Evolutionary conservation across 2,888 invertebrate genomes (phyloP).

Genomic region (Entomobrya multifasciata): DNA sequence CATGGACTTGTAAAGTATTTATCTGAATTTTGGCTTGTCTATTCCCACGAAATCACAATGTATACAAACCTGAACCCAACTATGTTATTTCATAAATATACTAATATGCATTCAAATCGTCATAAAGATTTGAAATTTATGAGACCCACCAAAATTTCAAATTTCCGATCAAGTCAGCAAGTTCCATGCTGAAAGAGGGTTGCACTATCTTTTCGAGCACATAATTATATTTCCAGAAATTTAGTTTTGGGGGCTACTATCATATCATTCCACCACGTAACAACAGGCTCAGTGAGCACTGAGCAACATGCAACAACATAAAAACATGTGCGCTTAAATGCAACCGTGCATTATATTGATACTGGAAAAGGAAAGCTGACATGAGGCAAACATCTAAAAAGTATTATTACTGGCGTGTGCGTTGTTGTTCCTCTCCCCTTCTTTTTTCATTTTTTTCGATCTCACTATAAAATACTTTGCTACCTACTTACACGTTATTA

Average conservation of each 20-base stretch:
- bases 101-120: conserved; percentile 25
- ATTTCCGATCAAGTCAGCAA: conserved; percentile 63
- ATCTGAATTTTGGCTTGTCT: conserved; percentile 45
- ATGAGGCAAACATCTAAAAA: neutral
- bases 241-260: conserved; percentile 26
- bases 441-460: neutral
- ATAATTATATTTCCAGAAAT: conserved; percentile 60
- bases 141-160: conserved; percentile 48
- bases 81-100: conserved; percentile 22
- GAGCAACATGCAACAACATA: neutral
- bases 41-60: no score
- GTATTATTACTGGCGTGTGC: conserved; percentile 45
- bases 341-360: conserved; percentile 11
- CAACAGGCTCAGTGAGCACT: no score
- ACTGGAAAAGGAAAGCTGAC: no score
- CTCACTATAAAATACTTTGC: neutral
- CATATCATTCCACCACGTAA: no score
- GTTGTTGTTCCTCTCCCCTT: conserved; percentile 29
- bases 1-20: conserved; percentile 53
- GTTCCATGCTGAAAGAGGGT: conserved; percentile 15
- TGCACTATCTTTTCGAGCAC: conserved; percentile 22
- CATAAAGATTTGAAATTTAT: conserved; percentile 57
- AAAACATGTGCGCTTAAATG: conserved; percentile 34
- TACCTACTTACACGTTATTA: conserved; percentile 46
- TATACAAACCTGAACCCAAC: no score